Conservation (phyloP, 23 tunicate genomes). For the Trididemnum miniatum region DNA sequence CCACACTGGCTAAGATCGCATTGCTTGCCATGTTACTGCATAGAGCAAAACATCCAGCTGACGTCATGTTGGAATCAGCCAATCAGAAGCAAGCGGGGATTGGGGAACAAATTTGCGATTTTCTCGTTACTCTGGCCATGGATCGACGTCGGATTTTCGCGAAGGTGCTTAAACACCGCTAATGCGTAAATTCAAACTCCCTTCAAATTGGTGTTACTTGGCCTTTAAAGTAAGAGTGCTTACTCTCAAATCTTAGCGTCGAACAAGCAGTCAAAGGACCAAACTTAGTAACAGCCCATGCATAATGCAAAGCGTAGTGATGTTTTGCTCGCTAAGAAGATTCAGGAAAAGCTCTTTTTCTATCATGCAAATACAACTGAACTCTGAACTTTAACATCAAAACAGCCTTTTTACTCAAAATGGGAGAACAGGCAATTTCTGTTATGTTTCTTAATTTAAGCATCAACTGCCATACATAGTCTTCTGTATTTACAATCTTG, state of each 20-base stretch:
- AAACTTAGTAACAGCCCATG: background rate
- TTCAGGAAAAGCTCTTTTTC: background rate
- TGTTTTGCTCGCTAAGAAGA: background rate
- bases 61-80: too few relatives aligned
- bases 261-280: background rate
- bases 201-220: too few relatives aligned
- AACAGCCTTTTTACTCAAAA: background rate
- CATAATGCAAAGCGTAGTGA: background rate
- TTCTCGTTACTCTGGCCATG: too few relatives aligned
- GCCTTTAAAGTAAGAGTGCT: background rate
- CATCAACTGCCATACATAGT: slow-evolving; percentile 28
- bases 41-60: too few relatives aligned
- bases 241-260: background rate
- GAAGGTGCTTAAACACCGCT: too few relatives aligned
- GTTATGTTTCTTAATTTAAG: background rate
- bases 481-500: slow-evolving; percentile 23
- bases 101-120: too few relatives aligned
- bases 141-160: too few relatives aligned
- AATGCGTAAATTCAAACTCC: too few relatives aligned
- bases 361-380: background rate
- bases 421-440: background rate
- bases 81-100: too few relatives aligned
- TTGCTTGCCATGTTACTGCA: too few relatives aligned
- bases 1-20: too few relatives aligned
- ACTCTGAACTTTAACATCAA: background rate